Evolutionary conservation across 1,140 invertebrate species (phyloP), one percentile per base, ranked within the genome.

Genomic region (fruit fly (Drosophila melanogaster)): DNA sequence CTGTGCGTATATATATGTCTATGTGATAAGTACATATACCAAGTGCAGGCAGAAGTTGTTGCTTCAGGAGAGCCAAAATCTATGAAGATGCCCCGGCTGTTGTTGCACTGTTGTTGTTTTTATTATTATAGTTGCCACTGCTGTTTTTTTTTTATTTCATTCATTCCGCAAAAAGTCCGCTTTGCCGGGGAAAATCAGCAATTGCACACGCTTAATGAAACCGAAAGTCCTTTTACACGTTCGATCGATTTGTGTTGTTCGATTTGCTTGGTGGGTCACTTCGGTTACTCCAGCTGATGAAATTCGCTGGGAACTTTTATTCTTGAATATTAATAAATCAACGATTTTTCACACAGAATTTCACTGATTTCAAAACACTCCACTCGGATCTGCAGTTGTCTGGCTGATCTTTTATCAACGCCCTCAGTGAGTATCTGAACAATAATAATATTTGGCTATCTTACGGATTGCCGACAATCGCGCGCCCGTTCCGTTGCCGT

Each of bases 21-120:
- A 24, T 26, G n/a, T 26, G 22, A 22, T 49, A 6, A 19, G 49
- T 79, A 47, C 66, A 55, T 75, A 70, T 64, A 76, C 38, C 58
- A 64, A 74, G 44, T 70, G 79, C 49, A 83, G 74, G 79, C 75
- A 75, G 75, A 81, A 60, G 62, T 83, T 83, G 79, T 70, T 77
- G 65, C 77, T 59, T 56, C 44, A 41, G 61, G 19, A 22, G 17
- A 44, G 43, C 22, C 43, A 47, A 24, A 26, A 22, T 47, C 50
- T 30, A 10, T 65, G 35, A 56, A 38, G 30, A 26, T 54, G 53
- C 22, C 41, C 17, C 19, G 54, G 37, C 37, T 65, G 46, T 33
- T 71, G 54, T 47, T 47, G 43, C 11, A 37, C 7, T 71, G 44
- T 26, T 47, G 43, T 47, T 26, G 5, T 47, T 37, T 49, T 30